Evolutionary conservation across 2,113 vertebrate genomes (phyloP), one percentile per base, ranked within the genome.

Genomic region (Ailuropoda melanoleuca): DNA sequence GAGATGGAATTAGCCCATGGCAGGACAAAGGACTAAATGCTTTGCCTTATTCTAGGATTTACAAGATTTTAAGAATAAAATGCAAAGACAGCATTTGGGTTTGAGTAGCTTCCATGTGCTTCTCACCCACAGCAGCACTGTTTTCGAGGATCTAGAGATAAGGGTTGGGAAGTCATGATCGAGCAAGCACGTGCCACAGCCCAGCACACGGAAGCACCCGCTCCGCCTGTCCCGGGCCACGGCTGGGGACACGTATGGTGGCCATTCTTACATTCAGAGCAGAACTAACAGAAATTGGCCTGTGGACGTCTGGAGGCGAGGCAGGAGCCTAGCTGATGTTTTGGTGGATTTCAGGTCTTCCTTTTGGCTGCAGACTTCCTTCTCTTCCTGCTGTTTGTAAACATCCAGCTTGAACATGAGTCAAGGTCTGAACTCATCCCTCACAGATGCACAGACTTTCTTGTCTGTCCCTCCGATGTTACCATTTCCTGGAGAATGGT

Each of bases 121-220:
- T 55, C 12, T 8, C 37, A 34, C 3, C 15, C 14, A 72, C 9
- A 50, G 2, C 26, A 80, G 43, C 4, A 12, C 13, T n/a, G 29
- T 60, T 85, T 78, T 34, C 68, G 34, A 4, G 58, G n/a, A 88
- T 50, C 58, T 26, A 26, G 50, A 88, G 37, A 64, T 5, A 9
- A 46, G 0, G 17, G 46, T 1, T 23, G 66, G 21, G 8, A 37
- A 66, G 15, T 64, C 46, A 17, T 62, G 46, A 64, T 46, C n/a
- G 48, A 31, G 23, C 37, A 39, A 7, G 15, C 72, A 29, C 6
- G 15, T 8, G 17, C 48, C 37, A 21, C 14, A 31, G 23, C 21
- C 58, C 17, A 6, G 31, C 29, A 23, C 8, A 7, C 3, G 1
- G 4, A 17, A 0, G 8, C 62, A 23, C 15, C 23, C 1, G 1